These are phyloP conservation scores for Corythornis vintsioides DNA, from an alignment of 2,113 vertebrate genomes.

Conservation along the genomic window DNA sequence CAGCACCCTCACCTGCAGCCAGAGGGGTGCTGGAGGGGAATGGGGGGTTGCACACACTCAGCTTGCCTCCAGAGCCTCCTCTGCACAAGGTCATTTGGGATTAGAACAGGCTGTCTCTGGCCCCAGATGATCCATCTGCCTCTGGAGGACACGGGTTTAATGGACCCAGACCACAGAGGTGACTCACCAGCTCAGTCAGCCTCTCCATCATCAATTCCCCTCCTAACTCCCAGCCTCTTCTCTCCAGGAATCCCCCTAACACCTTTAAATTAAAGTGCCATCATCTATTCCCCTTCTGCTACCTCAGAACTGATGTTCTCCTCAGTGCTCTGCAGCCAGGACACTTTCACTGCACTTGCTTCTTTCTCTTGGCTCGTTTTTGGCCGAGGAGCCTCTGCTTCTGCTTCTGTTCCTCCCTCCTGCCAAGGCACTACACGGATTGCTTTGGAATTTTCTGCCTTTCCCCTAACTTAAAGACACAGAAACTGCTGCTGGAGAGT, in stretches of 20 bases:
- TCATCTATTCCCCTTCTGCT: constrained; percentile 4
- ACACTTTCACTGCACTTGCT: background rate
- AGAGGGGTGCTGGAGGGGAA: background rate
- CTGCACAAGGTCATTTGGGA: background rate
- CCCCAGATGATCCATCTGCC: background rate
- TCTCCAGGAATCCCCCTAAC: background rate
- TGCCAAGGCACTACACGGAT: background rate
- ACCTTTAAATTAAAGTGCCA: constrained; percentile 21
- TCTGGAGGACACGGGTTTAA: background rate
- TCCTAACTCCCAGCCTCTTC: background rate
- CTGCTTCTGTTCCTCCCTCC: background rate
- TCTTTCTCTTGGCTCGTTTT: background rate
- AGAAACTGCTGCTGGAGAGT: background rate
- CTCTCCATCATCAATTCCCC: background rate
- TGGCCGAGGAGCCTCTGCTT: background rate
- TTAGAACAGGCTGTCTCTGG: background rate
- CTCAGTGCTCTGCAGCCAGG: background rate
- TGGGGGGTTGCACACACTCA: background rate
- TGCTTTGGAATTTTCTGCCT: background rate
- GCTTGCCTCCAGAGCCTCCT: background rate
- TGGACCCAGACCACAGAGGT: background rate
- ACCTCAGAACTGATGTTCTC: constrained; percentile 24
- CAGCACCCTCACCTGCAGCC: background rate
- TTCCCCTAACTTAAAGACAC: background rate
- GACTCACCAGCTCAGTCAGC: background rate